Evolutionary conservation across 2,888 invertebrate species (phyloP), one percentile per base, ranked within the genome.

Genomic region (Tachina fera): DNA sequence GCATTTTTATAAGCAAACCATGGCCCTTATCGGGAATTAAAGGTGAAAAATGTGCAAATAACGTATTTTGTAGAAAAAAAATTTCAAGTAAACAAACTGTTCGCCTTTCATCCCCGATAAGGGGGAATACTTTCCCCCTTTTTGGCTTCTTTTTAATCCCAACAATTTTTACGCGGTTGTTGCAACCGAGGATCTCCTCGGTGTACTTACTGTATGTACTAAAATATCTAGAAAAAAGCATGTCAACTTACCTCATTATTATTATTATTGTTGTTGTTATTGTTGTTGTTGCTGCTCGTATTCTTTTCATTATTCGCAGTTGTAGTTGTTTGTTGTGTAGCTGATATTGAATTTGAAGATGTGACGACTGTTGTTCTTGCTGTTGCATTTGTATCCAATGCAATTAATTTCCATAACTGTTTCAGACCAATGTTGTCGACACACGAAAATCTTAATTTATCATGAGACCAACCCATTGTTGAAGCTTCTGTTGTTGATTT

Each of bases 341-440:
- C 11, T 60, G 78, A 1, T 13, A 39, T 53, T 61, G 83, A n/a
- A 19, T 68, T 77, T 53, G 65, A 45, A 74, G 75, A 56, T 63
- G 82, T 41, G 41, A 14, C 49, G 41, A 14, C 49, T 49, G 49
- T 51, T 61, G 74, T 65, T 63, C 22, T 83, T 83, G 86, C 88
- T 79, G 79, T 74, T 68, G 63, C 70, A 60, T 60, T 80, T 68
- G 83, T 84, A 89, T 92, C 92, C 90, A 93, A 89, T 87, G 91
- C 92, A 89, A 93, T 92, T 84, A 93, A 87, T 88, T 92, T 92
- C 93, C 92, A 93, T 70, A 93, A 88, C 88, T 92, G 92, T 88
- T 91, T 91, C 72, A 93, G 89, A 77, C 93, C 92, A 88, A 92
- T 92, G 88, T 92, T 92, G 88, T 92, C 92, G 87, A 92, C 91